Conservation (phyloP, 2,113 vertebrate genomes). For the Callipepla californica region DNA sequence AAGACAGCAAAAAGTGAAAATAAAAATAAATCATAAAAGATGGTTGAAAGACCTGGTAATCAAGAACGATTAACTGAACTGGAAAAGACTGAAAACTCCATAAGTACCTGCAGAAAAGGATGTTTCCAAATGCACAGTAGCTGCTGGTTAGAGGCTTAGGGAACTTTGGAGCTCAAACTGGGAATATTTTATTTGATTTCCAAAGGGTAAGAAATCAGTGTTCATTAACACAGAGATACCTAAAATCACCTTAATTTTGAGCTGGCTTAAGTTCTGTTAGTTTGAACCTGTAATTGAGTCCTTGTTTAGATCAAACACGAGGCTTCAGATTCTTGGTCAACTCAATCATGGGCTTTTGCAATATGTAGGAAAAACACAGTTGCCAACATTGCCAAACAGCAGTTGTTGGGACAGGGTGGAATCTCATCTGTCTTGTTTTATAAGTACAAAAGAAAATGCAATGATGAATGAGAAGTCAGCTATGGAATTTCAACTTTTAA, state of each 20-base stretch:
- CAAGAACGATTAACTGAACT: background rate
- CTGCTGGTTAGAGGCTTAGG: background rate
- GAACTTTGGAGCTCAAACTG: background rate
- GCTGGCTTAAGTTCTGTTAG: background rate
- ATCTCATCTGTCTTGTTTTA: background rate
- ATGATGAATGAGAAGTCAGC: background rate
- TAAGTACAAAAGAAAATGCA: background rate
- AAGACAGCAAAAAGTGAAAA: background rate
- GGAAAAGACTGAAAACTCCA: background rate
- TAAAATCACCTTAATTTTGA: background rate
- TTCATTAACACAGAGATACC: background rate
- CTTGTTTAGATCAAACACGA: background rate
- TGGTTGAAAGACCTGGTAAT: background rate
- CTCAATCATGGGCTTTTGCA: background rate
- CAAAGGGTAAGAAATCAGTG: background rate
- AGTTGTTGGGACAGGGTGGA: background rate
- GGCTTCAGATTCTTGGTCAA: background rate
- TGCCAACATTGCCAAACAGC: background rate
- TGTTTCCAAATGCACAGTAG: background rate
- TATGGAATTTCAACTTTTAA: background rate
- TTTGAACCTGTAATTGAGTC: background rate
- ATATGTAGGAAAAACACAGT: background rate
- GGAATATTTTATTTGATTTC: background rate
- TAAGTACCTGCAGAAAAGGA: background rate
- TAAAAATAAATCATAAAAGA: background rate